phyloP scores from a whole-genome alignment of 2,888 invertebrate species.

The Chydorus sphaericus region DNA sequence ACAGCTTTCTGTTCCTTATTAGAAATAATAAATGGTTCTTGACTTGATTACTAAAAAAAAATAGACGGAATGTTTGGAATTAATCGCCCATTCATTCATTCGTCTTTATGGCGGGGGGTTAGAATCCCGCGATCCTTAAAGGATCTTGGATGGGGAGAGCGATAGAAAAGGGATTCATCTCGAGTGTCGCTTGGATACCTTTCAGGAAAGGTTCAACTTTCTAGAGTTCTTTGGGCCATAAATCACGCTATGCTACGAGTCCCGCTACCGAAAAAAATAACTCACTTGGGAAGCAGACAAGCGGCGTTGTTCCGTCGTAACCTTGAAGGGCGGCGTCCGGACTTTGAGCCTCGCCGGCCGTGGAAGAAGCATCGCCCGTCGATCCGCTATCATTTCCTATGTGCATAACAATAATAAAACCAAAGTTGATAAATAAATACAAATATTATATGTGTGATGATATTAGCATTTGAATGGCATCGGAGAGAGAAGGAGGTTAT shows the following conservation, averaged over 20 bases:
- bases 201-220: too few species aligned
- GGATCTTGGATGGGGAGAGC: background rate
- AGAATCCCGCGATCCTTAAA: background rate
- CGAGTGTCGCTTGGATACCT: too few species aligned
- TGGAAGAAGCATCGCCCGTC: constrained; percentile 10
- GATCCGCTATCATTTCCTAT: constrained; percentile 5
- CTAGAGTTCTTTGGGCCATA: background rate
- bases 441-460: background rate
- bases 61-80: too few species aligned
- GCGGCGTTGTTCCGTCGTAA: background rate
- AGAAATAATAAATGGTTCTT: too few species aligned
- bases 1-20: too few species aligned
- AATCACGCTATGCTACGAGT: background rate
- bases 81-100: too few species aligned
- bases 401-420: background rate
- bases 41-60: too few species aligned
- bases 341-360: constrained; percentile 3
- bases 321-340: background rate
- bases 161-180: too few species aligned
- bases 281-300: constrained; percentile 7
- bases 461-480: background rate
- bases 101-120: background rate
- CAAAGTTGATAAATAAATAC: background rate
- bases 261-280: background rate
- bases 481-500: background rate